Evolutionary conservation across 2,888 invertebrate genomes (phyloP).

Genomic region (Dinocampus coccinellae): DNA sequence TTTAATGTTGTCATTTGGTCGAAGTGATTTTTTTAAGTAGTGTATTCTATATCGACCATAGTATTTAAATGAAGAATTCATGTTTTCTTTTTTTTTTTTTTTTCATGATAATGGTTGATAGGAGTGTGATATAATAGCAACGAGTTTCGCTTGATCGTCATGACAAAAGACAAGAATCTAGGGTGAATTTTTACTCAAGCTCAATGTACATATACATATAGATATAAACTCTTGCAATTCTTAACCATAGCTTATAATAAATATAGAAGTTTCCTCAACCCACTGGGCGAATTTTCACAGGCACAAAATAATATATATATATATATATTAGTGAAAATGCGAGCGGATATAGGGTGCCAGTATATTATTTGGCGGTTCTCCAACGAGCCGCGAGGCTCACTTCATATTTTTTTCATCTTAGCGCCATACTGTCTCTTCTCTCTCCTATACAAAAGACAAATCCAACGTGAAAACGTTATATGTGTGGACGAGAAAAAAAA

Average conservation of each 20-base stretch:
- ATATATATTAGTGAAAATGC: conserved; percentile 33
- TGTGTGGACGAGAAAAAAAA: conserved; percentile 6
- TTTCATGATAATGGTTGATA: background rate
- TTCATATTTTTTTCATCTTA: conserved; percentile 67
- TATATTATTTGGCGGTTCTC: conserved; percentile 68
- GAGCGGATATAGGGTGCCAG: conserved; percentile 58
- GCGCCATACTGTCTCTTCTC: conserved; percentile 50
- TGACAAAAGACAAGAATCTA: conserved; percentile 57
- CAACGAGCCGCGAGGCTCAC: conserved; percentile 66
- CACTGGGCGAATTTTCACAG: conserved; percentile 25
- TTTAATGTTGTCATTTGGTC: background rate
- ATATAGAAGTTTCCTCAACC: conserved; percentile 62
- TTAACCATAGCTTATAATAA: conserved; percentile 62
- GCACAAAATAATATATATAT: conserved; percentile 26
- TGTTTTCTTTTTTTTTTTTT: conserved; percentile 8
- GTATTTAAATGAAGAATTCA: conserved; percentile 15
- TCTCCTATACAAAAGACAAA: conserved; percentile 46
- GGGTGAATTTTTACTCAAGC: conserved; percentile 43
- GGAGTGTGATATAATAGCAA: conserved; percentile 16
- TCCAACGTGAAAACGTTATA: conserved; percentile 35
- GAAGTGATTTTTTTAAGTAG: background rate
- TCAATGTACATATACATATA: conserved; percentile 21
- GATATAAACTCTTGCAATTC: conserved; percentile 51
- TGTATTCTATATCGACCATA: background rate
- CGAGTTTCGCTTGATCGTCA: conserved; percentile 47